Percentiles rank a stretch among this genome's conserved stretches.
Evolutionary conservation across 2,888 invertebrate species (phyloP).

Genomic region (Minunthozetes semirufus): DNA sequence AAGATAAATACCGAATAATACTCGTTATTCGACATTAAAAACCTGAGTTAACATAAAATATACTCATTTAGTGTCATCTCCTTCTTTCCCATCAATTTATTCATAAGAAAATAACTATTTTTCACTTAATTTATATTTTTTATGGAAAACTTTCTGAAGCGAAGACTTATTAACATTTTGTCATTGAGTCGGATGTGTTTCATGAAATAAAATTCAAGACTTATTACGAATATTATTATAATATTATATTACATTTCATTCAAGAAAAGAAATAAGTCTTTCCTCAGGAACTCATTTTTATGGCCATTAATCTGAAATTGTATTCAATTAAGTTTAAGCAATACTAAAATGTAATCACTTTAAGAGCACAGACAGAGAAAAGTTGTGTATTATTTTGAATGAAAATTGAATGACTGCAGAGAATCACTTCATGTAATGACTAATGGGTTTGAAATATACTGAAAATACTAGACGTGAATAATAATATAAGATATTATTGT

Average conservation of each 20-base stretch:
- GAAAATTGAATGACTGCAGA: neutral
- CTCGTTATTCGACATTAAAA: neutral
- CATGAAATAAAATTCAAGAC: too few species aligned
- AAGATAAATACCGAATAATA: too few species aligned
- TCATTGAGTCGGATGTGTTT: too few species aligned
- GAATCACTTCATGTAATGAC: neutral
- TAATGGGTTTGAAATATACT: neutral
- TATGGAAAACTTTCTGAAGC: too few species aligned
- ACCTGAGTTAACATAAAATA: too few species aligned
- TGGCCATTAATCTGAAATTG: neutral
- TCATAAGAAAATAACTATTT: too few species aligned
- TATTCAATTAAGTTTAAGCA: neutral
- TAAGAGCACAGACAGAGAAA: neutral
- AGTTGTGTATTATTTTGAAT: neutral
- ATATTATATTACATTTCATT: neutral
- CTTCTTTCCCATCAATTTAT: too few species aligned
- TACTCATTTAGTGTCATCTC: too few species aligned
- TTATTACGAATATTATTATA: neutral
- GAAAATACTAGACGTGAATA: conserved; percentile 2
- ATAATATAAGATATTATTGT: neutral
- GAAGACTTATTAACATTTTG: too few species aligned
- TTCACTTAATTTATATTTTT: too few species aligned
- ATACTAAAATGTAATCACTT: conserved; percentile 2
- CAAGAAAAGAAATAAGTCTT: neutral
- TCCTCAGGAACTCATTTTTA: neutral